Base-by-base conservation (phyloP, 2,888 invertebrate species). In the Coelinius sp. region DNA sequence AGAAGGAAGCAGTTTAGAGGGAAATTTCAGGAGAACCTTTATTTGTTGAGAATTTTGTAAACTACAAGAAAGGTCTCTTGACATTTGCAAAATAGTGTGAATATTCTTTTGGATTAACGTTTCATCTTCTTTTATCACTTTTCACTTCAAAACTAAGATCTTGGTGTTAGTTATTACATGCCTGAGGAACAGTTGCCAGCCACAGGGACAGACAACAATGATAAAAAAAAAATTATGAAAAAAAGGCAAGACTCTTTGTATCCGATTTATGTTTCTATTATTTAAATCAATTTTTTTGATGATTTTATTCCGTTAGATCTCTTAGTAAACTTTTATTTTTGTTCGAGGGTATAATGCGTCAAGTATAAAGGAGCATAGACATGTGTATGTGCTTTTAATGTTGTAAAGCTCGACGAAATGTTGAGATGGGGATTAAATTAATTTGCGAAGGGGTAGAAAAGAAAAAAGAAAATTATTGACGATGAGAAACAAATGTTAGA, bases 401-500 rank as follows among this genome's bases (percentile, higher is more conserved):
- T 49, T n/a, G 44, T 8, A 63, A 49, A 69, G 25, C 20, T 56
- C n/a, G 5, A 52, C 12, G 20, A 66, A 25, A 35, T 69, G 49
- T 63, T 25, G 38, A 63, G 35, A 1, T 4, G 14, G 46, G 46
- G 46, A 49, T 49, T 20, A 8, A 49, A 59, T 59, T 70, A 53
- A 24, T 49, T 49, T 49, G 46, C 8, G 7, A 56, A 41, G 53
- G 41, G 44, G n/a, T 38, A 56, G 27, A 53, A 38, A 10, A 41
- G 49, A 52, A 35, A 41, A 53, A 38, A 10, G 49, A 59, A 52
- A 35, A 66, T 25, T 14, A 6, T 63, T 46, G 53, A 41, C n/a
- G 62, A 73, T 59, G 72, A 75, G 12, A 71, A 68, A 17, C 68
- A 68, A 71, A 75, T 76, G 79, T 78, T 80, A 76, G 79, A 83